Base-by-base conservation (phyloP, 1,140 invertebrate genomes). In the Spodoptera frugiperda region DNA sequence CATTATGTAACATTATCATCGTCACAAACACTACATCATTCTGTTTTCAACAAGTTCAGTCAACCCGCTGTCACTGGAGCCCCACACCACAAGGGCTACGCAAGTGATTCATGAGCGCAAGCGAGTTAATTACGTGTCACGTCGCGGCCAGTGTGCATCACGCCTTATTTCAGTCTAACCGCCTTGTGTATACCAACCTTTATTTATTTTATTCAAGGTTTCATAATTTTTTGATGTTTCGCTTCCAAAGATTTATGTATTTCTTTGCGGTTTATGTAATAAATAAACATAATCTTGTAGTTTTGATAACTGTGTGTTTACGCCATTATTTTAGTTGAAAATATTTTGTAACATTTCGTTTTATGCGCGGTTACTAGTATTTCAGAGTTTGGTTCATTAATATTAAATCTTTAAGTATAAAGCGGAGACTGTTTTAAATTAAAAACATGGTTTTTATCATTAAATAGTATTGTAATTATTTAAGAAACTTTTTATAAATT, bases 161-260 rank as follows among this genome's bases (percentile, higher is more conserved):
- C 55, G 30, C 65, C 65, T 77, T 71, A 76, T 76, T 55, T 76
- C 33, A 49, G 25, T 75, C 19, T 19, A 63, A 48, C 21, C 61
- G 25, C 63, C 46, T 49, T 68, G 25, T 51, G 14, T 51, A 1
- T 6, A 14, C 53, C 9, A 17, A 1, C 25, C 33, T 25, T 3
- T 53, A 68, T 68, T 68, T 68, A 67, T 49, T 67, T 67, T 25
- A 17, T 53, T 15, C 48, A 68, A 68, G 65, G 65, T 15, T 33
- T 67, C 63, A 46, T 21, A 21, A 48, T 48, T 44, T 39, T 67
- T 67, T 67, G 63, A 67, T 67, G 63, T 67, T 21, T 48, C 12
- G 44, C 8, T n/a, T 25, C 48, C 44, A 67, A 63, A 53, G 57
- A 63, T 63, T 12, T 8, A 49, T 67, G 63, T 49, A 17, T 49